Evolutionary conservation across 2,113 vertebrate genomes (phyloP).

Genomic region (Ochotona princeps): DNA sequence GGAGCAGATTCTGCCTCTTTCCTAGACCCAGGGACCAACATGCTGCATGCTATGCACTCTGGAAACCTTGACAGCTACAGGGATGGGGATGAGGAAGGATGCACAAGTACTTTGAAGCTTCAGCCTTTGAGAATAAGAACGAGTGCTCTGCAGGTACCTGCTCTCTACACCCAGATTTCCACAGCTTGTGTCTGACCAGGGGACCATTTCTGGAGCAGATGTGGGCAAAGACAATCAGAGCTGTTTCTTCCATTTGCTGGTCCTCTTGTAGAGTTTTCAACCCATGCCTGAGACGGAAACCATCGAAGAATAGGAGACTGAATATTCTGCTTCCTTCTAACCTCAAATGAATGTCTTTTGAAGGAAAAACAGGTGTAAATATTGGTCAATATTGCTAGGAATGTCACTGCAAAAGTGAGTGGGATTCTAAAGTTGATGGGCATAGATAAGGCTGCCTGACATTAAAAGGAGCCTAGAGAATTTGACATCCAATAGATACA

Average conservation of each 20-base stretch:
- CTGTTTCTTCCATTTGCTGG: background rate
- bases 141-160: background rate
- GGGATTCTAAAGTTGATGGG: background rate
- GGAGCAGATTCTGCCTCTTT: background rate
- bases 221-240: background rate
- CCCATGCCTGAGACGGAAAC: background rate
- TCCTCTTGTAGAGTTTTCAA: background rate
- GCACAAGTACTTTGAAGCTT: background rate
- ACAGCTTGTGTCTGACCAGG: background rate
- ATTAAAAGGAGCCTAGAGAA: background rate
- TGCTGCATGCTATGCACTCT: background rate
- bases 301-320: background rate
- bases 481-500: background rate
- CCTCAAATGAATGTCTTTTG: background rate
- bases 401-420: background rate
- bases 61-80: background rate
- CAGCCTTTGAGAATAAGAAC: background rate
- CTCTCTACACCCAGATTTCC: background rate
- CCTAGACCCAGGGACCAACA: background rate
- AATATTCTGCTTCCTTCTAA: background rate
- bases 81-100: background rate
- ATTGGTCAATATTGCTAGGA: background rate
- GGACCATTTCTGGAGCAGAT: background rate
- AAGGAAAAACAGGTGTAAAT: background rate
- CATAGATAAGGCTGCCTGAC: background rate